Base-by-base conservation (phyloP, 92 coral and sea anemone genomes). In the Desmophyllum pertusum region DNA sequence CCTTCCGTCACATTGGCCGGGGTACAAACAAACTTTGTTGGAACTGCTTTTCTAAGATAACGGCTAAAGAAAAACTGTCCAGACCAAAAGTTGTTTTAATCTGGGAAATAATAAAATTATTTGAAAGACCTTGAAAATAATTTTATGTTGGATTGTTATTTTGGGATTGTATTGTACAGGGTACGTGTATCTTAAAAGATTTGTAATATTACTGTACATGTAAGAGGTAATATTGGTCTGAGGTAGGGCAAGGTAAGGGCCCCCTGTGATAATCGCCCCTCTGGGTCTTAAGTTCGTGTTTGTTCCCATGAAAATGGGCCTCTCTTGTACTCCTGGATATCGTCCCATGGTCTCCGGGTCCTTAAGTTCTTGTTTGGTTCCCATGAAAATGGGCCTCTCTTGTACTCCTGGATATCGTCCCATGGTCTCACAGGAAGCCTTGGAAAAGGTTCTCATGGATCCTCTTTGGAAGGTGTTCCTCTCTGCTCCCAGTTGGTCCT, bases 181-280 rank as follows among this genome's bases (percentile, higher is more conserved):
- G n/a, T n/a, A n/a, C n/a, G n/a, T n/a, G n/a, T n/a, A n/a, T n/a
- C n/a, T n/a, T n/a, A n/a, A n/a, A n/a, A n/a, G n/a, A n/a, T n/a
- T n/a, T n/a, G n/a, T n/a, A n/a, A n/a, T n/a, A n/a, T n/a, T n/a
- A n/a, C n/a, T n/a, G n/a, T n/a, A n/a, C n/a, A n/a, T n/a, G n/a
- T n/a, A n/a, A n/a, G n/a, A n/a, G n/a, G n/a, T n/a, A n/a, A n/a
- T 18, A 67, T 10, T 35, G 42, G 45, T 67, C 29, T 25, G 21
- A 42, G 40, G 77, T 45, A 46, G 77, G 77, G 77, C 77, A 42
- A 73, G 77, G 77, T 73, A 73, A 73, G 77, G 77, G 59, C 77
- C 77, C 59, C n/a, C 51, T 67, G 9, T 67, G 25, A 67, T 19
- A 73, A 42, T 35, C n/a, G 38, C 35, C 52, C 70, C 40, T 11